Conservation (phyloP, 2,797 vertebrate genomes). For the Okamejei kenojei region DNA sequence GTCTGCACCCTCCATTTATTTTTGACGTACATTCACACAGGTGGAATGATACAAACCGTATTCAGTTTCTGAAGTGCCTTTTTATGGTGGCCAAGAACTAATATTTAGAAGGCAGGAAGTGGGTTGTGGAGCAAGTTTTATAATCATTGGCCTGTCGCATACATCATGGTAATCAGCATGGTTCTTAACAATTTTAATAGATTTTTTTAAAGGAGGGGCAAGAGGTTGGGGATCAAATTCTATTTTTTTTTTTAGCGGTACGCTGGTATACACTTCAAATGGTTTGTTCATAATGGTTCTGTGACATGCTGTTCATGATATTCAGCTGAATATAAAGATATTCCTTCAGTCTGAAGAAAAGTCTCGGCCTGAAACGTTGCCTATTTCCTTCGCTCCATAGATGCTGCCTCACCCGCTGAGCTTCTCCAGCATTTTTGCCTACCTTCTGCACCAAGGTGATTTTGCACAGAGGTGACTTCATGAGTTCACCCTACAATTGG, state of each 20-base stretch:
- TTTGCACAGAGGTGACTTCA: neutral
- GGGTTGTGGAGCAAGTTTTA: neutral
- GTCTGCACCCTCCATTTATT: slow-evolving; percentile 56
- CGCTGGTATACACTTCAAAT: neutral
- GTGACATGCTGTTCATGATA: neutral
- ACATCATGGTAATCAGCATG: slow-evolving; percentile 2
- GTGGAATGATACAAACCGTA: slow-evolving; percentile 68
- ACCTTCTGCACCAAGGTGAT: neutral
- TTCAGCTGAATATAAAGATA: too few species aligned
- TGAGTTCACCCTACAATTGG: neutral
- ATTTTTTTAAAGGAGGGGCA: neutral
- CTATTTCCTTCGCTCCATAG: too few species aligned
- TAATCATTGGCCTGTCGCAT: slow-evolving; percentile 8
- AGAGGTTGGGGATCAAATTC: neutral
- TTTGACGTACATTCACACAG: slow-evolving; percentile 61
- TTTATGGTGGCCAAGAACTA: slow-evolving; percentile 42
- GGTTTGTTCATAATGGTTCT: neutral
- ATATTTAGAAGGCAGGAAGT: neutral
- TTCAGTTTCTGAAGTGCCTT: slow-evolving; percentile 92
- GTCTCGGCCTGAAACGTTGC: too few species aligned
- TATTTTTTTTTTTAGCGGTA: neutral
- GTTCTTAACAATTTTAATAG: neutral
- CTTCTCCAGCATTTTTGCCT: too few species aligned
- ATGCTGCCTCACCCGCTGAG: too few species aligned
- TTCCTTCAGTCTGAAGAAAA: neutral